Evolutionary conservation across 2,113 vertebrate genomes (phyloP).

Genomic region (Limanda limanda): DNA sequence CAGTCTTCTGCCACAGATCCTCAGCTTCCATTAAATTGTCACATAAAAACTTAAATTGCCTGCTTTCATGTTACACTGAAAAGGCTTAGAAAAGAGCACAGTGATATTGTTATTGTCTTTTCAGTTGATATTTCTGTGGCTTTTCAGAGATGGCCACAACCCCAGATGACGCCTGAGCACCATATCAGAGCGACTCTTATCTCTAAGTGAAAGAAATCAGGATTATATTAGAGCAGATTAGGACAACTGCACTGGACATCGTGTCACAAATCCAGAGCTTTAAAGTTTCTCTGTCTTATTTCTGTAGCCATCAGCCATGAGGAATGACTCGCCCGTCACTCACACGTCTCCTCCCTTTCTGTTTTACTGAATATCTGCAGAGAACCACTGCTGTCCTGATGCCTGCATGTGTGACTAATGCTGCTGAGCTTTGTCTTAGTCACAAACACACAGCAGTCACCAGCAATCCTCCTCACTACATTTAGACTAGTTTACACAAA

Average conservation of each 20-base stretch:
- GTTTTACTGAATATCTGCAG: constrained; percentile 13
- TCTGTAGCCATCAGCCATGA: constrained; percentile 47
- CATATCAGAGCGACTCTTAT: constrained; percentile 59
- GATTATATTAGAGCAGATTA: constrained; percentile 78
- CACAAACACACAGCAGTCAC: constrained; percentile 5
- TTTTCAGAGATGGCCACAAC: constrained; percentile 36
- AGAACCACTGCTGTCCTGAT: constrained; percentile 6
- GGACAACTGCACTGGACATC: constrained; percentile 65
- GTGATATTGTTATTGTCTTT: constrained; percentile 29
- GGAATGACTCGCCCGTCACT: constrained; percentile 35
- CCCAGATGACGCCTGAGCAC: constrained; percentile 50
- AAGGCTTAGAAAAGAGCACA: constrained; percentile 1
- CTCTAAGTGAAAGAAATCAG: constrained; percentile 74
- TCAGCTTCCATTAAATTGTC: not conserved
- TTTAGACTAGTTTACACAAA: not conserved
- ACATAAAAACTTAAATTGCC: not conserved
- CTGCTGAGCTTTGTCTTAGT: constrained; percentile 14
- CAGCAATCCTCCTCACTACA: not conserved
- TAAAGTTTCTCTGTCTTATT: constrained; percentile 56
- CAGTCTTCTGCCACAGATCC: too few species aligned
- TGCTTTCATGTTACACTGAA: not conserved
- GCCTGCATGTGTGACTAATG: constrained; percentile 9
- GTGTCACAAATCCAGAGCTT: constrained; percentile 74
- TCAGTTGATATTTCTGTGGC: constrained; percentile 30
- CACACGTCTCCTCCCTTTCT: constrained; percentile 18